Base-by-base conservation (phyloP, 2,113 vertebrate genomes). In the Spilogale gracilis region DNA sequence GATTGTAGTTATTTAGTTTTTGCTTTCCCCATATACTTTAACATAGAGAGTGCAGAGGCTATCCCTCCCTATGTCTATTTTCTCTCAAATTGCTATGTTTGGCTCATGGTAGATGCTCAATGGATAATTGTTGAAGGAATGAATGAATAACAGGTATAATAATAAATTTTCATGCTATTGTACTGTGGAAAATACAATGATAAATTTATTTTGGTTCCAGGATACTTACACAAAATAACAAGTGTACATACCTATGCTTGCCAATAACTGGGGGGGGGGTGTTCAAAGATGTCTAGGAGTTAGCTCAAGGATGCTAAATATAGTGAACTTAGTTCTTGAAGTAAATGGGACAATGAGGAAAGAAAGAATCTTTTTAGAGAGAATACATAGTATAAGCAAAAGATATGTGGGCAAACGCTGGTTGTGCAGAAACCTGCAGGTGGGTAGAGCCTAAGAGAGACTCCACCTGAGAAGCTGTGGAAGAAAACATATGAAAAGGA, bases 91-190 rank as follows among this genome's bases (percentile, higher is more conserved):
- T 8, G 25, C 14, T 85, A 76, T 86, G 45, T 12, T 67, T 90
- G 60, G 32, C 16, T 60, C 30, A 65, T 38, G 60, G 80, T 25
- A 38, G 16, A 93, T 83, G 25, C 1, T 67, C 65, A 90, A 21
- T 87, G 95, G 83, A 74, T 91, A 91, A 80, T 60, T 97, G 71
- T 52, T 87, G 23, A 91, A 87, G 56, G 69, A 78, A 65, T 63
- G 58, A 86, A 81, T 71, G 27, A 92, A 32, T 73, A 78, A 69
- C 32, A 88, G 20, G 25, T 90, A 7, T 43, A 84, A 78, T 83
- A 58, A 94, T 67, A 94, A 73, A 50, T 88, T 12, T 96, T 38
- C 48, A 74, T 71, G 56, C 18, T 88, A 45, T 65, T 88, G 45
- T 91, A 78, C 45, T 50, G 9, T 87, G 18, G 17, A 69, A 89